Evolutionary conservation across 2,113 vertebrate genomes (phyloP).

Genomic region (Gasterosteus aculeatus): DNA sequence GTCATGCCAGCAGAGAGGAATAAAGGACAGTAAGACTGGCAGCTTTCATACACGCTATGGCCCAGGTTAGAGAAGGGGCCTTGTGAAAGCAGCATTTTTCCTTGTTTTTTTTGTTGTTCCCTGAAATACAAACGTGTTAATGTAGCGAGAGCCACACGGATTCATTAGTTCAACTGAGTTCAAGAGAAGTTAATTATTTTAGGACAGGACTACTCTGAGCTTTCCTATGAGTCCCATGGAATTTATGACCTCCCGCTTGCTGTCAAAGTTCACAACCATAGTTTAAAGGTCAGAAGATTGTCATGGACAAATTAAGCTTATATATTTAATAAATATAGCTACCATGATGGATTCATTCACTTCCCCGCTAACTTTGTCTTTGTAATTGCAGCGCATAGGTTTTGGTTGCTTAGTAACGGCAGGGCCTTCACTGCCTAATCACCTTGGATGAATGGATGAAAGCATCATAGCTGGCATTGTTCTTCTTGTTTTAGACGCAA

Average conservation of each 20-base stretch:
- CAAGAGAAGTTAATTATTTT: background rate
- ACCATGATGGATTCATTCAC: background rate
- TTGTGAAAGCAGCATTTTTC: background rate
- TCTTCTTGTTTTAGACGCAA: too few species aligned
- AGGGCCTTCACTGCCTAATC: background rate
- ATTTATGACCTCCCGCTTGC: background rate
- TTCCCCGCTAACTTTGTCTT: background rate
- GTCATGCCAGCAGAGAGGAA: conserved; percentile 24
- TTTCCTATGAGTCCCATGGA: background rate
- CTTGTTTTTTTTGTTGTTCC: background rate
- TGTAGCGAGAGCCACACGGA: background rate
- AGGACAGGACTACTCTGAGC: background rate
- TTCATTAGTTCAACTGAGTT: background rate
- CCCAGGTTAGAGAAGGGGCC: background rate
- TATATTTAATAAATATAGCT: background rate
- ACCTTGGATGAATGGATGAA: background rate
- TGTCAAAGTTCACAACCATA: background rate
- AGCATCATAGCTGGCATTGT: background rate
- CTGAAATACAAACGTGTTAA: background rate
- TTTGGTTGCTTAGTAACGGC: too few species aligned
- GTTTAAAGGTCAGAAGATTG: background rate
- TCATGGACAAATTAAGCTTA: background rate
- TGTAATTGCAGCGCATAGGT: background rate
- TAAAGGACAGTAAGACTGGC: conserved; percentile 17
- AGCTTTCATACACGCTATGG: conserved; percentile 1